Evolutionary conservation across 2,888 invertebrate species (phyloP).

Genomic region (Rhamphomyia laevipes): DNA sequence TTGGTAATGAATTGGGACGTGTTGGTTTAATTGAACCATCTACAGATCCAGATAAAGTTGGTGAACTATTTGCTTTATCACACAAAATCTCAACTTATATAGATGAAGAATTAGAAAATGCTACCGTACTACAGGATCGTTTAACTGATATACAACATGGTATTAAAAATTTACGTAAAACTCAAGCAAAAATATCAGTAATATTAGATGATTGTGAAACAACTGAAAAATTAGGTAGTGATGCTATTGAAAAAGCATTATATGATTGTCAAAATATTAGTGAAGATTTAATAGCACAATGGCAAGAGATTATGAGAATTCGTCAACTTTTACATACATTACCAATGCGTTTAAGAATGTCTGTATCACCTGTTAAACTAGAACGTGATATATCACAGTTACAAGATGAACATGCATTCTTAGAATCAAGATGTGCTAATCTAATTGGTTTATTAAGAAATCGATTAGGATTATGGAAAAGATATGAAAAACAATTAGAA

Average conservation of each 20-base stretch:
- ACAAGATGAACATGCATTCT: constrained; percentile 59
- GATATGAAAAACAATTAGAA: constrained; percentile 67
- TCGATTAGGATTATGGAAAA: constrained; percentile 58
- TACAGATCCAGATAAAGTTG: constrained; percentile 63
- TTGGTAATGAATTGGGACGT: constrained; percentile 68
- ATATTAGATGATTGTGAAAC: constrained; percentile 62
- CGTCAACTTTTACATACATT: constrained; percentile 66
- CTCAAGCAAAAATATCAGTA: constrained; percentile 51
- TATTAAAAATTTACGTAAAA: constrained; percentile 53
- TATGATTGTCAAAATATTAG: constrained; percentile 58
- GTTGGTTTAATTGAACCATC: constrained; percentile 58
- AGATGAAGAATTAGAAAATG: constrained; percentile 65
- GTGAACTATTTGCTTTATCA: constrained; percentile 55
- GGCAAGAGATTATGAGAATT: constrained; percentile 66
- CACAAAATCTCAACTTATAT: constrained; percentile 60
- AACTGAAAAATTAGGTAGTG: constrained; percentile 60
- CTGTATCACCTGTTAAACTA: constrained; percentile 63
- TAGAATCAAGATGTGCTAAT: constrained; percentile 60
- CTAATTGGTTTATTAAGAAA: constrained; percentile 52
- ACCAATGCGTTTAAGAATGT: constrained; percentile 60
- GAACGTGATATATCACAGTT: constrained; percentile 64
- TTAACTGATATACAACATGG: constrained; percentile 61
- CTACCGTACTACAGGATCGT: constrained; percentile 60
- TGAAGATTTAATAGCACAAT: constrained; percentile 56
- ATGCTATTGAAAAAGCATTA: constrained; percentile 64